Evolutionary conservation across 1,140 invertebrate species (phyloP), one percentile per base, ranked within the genome.

Genomic region (Cryptotermes secundus): DNA sequence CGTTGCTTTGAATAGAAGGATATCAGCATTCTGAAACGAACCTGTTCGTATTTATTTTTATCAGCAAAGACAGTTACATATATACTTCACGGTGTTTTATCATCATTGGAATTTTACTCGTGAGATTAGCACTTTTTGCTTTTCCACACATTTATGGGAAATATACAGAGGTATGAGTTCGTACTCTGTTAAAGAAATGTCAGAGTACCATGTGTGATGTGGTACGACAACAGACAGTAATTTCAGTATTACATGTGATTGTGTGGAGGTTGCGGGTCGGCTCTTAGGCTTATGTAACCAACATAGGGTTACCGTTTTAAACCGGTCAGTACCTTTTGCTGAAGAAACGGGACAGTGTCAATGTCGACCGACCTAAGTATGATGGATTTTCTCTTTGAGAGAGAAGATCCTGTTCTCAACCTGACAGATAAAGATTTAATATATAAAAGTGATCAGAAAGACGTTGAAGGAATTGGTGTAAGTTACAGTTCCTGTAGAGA

Each of bases 331-430:
- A 79, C 26, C 35, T 35, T 79, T 35, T 59, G 26, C 16, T 35
- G 59, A 83, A 65, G 9, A 83, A 80, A 45, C n/a, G 1, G 49
- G 14, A 85, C 42, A 45, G 83, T 85, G 84, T 81, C 84, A 26
- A 10, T 85, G 49, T 45, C 84, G 22, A 65, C 49, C 0, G 84
- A 85, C 65, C n/a, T 83, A 26, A 85, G 81, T 83, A 42, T 85
- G 38, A 85, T 85, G 81, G 84, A 85, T 35, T 85, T 85, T 34
- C n/a, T 85, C 4, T 45, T 85, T 4, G 84, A 85, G 14, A 81
- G 84, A 34, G 81, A 85, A 83, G 81, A 85, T 85, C 35, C 36
- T 22, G 34, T 82, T 85, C 34, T 82, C 31, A 38, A 4, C 19
- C 24, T n/a, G n/a, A n/a, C 34, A 24, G 72, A 85, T 65, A 82